These are phyloP conservation scores for Reticulitermes speratus DNA, from an alignment of 1,140 invertebrate genomes.

Conservation along the genomic window DNA sequence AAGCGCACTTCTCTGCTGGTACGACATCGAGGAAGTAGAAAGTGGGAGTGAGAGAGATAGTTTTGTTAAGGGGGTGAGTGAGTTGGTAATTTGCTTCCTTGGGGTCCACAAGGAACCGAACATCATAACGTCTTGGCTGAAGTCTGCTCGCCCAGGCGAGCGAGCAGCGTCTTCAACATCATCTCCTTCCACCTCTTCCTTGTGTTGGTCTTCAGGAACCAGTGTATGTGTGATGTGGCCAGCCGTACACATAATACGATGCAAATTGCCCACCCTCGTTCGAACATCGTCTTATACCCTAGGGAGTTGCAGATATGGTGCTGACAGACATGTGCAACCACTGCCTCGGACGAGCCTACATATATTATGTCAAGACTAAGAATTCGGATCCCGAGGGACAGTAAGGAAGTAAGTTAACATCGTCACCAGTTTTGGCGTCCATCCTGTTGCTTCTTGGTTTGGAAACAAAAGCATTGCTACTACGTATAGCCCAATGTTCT, in stretches of 20 bases:
- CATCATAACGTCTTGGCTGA: constrained; percentile 10
- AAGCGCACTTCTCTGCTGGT: not conserved
- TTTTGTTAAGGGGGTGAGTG: not conserved
- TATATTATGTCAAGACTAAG: not conserved
- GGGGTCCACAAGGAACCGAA: not conserved
- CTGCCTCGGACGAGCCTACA: not conserved
- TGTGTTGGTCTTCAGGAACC: not conserved
- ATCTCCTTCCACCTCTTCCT: not conserved
- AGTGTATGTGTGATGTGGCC: not conserved
- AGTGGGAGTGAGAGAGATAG: not conserved
- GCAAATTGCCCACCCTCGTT: not conserved
- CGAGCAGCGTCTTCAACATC: not conserved
- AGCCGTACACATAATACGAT: not conserved
- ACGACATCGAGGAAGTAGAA: not conserved
- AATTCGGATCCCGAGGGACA: not conserved
- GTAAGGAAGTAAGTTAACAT: too few relatives aligned
- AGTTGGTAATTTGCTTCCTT: constrained; percentile 12
- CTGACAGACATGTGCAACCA: not conserved
- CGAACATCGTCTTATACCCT: not conserved
- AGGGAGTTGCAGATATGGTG: not conserved
- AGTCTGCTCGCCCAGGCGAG: not conserved
- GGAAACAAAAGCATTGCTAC: too few relatives aligned
- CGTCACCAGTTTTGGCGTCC: too few relatives aligned
- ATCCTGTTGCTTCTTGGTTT: too few relatives aligned
- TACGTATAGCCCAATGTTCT: too few relatives aligned